Percentiles rank a stretch among this genome's conserved stretches.
Evolutionary conservation across 2,113 vertebrate genomes (phyloP).

Genomic region (Rostratula benghalensis): DNA sequence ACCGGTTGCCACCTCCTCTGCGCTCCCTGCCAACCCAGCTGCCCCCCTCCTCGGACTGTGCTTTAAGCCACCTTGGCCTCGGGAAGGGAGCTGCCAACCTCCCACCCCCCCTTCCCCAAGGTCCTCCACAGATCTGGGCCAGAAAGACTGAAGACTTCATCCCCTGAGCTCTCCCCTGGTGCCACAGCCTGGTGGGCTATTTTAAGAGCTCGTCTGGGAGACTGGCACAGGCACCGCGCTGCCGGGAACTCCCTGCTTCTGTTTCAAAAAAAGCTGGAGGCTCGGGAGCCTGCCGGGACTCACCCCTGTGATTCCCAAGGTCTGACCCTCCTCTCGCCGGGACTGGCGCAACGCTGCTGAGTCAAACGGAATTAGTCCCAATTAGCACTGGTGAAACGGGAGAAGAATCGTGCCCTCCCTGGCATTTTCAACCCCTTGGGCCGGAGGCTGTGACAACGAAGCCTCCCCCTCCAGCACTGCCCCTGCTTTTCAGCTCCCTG

Average conservation of each 20-base stretch:
- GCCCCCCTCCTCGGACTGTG: not conserved
- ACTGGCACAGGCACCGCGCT: constrained; percentile 44
- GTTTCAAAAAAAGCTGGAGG: constrained; percentile 51
- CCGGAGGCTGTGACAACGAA: not conserved
- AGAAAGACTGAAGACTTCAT: constrained; percentile 38
- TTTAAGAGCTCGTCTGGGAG: constrained; percentile 64
- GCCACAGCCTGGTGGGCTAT: constrained; percentile 62
- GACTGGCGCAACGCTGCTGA: constrained; percentile 4
- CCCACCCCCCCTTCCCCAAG: not conserved
- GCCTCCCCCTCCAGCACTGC: not conserved
- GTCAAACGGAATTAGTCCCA: constrained; percentile 32
- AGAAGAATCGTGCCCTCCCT: not conserved
- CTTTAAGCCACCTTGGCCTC: not conserved
- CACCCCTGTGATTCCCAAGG: constrained; percentile 64
- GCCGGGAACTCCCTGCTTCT: constrained; percentile 66
- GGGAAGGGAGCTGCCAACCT: constrained; percentile 6
- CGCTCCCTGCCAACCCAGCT: not conserved
- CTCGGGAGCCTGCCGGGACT: constrained; percentile 62
- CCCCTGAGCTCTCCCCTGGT: constrained; percentile 37
- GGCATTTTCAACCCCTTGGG: not conserved
- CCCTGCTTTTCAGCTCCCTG: not conserved
- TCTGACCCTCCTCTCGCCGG: constrained; percentile 48
- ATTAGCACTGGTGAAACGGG: constrained; percentile 9
- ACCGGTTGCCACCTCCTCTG: not conserved
- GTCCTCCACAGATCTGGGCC: constrained; percentile 26